phyloP scores from a whole-genome alignment of 2,888 invertebrate species.

The Noctua janthina region DNA sequence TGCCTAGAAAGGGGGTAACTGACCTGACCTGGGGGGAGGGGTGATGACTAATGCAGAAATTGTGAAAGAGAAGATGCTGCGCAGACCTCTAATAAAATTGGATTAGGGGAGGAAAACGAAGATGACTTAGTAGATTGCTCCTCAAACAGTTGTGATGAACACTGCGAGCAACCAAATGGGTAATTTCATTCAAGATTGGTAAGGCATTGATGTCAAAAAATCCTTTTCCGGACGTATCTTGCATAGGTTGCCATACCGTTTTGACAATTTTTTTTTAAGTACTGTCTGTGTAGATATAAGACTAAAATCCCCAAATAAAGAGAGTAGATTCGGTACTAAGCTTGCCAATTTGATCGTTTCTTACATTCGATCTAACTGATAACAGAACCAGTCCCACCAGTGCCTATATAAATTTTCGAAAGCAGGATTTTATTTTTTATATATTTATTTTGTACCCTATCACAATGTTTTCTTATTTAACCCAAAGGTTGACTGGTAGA shows the following conservation, averaged over 20 bases:
- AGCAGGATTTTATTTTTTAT: too few relatives aligned
- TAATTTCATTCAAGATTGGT: neutral
- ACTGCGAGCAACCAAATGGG: accelerated
- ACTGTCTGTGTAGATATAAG: neutral
- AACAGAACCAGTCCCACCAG: too few relatives aligned
- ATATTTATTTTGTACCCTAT: too few relatives aligned
- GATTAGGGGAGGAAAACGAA: neutral
- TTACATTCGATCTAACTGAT: neutral
- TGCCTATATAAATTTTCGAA: too few relatives aligned
- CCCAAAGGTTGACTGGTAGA: too few relatives aligned
- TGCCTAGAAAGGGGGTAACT: neutral
- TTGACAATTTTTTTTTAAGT: neutral
- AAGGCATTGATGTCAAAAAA: neutral
- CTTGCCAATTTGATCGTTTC: neutral
- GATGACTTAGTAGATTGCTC: neutral
- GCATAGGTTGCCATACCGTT: neutral
- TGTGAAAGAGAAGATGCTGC: neutral
- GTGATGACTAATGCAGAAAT: neutral
- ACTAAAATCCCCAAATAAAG: neutral
- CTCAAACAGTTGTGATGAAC: neutral
- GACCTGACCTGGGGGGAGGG: too few relatives aligned
- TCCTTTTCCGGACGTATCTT: neutral
- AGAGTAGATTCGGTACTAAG: neutral
- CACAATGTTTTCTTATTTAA: too few relatives aligned
- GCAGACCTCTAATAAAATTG: neutral